Percentiles rank a stretch among this genome's conserved stretches.
phyloP scores from a whole-genome alignment of 2,888 invertebrate genomes.

The Cephus runcator region DNA sequence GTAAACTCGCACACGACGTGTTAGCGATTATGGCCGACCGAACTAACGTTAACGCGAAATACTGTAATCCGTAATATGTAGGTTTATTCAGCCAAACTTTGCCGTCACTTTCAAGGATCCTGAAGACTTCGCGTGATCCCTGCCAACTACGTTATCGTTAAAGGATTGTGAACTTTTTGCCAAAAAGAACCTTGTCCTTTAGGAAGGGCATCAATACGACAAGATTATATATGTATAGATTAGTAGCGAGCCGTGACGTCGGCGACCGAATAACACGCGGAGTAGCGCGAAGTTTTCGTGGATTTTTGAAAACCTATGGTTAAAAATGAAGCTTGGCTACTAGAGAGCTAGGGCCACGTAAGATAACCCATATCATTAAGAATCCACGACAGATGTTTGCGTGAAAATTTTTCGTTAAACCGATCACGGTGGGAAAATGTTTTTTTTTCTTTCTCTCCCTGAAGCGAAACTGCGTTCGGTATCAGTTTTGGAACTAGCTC shows the following conservation, averaged over 20 bases:
- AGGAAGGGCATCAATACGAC: neutral
- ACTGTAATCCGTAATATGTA: conserved; percentile 43
- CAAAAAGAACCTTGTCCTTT: neutral
- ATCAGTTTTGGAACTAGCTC: neutral
- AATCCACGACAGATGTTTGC: conserved; percentile 25
- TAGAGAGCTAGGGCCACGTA: conserved; percentile 37
- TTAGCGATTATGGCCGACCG: conserved; percentile 27
- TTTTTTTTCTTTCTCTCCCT: neutral
- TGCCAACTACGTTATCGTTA: neutral
- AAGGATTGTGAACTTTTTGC: neutral
- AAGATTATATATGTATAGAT: neutral
- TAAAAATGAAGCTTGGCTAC: conserved; percentile 28
- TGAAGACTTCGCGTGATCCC: neutral
- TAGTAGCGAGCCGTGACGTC: neutral
- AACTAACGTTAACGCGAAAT: conserved; percentile 41
- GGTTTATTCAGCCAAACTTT: conserved; percentile 39
- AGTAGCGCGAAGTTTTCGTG: conserved; percentile 17
- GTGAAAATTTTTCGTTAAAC: neutral
- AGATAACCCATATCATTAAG: conserved; percentile 54
- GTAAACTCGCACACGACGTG: neutral
- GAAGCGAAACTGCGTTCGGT: neutral
- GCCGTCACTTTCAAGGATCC: conserved; percentile 9
- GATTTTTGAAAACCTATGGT: conserved; percentile 24
- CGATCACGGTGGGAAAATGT: neutral
- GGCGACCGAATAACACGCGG: neutral